A percentile compares a stretch with the other conserved stretches of the same genome.
These are phyloP conservation scores for Turritopsis rubra DNA, from an alignment of 30 jellyfish, hydroid and myxozoan genomes.

Conservation along the genomic window DNA sequence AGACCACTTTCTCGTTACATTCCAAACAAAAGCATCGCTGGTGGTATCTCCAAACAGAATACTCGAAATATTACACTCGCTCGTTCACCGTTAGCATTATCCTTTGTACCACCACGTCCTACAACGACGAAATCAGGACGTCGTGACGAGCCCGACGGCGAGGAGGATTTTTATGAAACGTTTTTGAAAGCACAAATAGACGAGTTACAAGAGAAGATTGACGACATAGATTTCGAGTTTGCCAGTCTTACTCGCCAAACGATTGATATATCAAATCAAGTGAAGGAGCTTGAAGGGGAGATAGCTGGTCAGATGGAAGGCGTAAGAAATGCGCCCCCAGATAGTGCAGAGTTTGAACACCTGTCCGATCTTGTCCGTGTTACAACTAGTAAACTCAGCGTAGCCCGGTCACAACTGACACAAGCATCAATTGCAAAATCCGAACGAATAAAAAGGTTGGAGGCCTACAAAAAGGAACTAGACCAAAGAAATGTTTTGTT, in stretches of 20 bases:
- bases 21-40: constrained; percentile 34
- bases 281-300: constrained; percentile 63
- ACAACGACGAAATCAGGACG: constrained; percentile 15
- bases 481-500: constrained; percentile 53
- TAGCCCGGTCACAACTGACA: constrained; percentile 81
- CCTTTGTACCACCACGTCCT: background rate
- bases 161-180: constrained; percentile 71
- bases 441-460: constrained; percentile 55
- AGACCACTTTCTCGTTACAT: constrained; percentile 38
- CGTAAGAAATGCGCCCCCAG: constrained; percentile 47
- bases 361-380: constrained; percentile 40
- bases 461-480: constrained; percentile 45
- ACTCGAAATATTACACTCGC: constrained; percentile 85
- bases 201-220: constrained; percentile 77
- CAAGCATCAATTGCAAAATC: constrained; percentile 67
- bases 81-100: constrained; percentile 63
- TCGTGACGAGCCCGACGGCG: constrained; percentile 26
- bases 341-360: constrained; percentile 31
- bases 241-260: constrained; percentile 60
- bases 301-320: constrained; percentile 69
- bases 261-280: constrained; percentile 50
- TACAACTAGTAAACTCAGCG: constrained; percentile 51
- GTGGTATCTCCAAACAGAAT: constrained; percentile 56
- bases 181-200: constrained; percentile 75
- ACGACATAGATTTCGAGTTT: constrained; percentile 64